A percentile compares a stretch with the other conserved stretches of the same genome.
phyloP scores from a whole-genome alignment of 2,797 vertebrate genomes.

The Fratercula arctica region DNA sequence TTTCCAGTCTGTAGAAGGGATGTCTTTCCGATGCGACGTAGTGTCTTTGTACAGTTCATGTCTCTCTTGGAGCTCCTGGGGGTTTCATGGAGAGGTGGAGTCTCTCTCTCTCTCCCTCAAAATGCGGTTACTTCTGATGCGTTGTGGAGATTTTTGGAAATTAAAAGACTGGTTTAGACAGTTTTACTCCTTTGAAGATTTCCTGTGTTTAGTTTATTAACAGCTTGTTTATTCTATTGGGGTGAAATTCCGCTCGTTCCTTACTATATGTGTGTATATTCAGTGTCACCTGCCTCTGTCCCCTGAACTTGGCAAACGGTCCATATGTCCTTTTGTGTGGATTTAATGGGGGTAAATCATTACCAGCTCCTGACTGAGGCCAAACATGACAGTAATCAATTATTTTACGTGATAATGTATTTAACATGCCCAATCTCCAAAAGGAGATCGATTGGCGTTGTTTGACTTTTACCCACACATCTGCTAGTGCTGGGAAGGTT shows the following conservation, averaged over 20 bases:
- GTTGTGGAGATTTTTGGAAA: neutral
- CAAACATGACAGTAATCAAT: neutral
- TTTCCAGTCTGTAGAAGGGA: neutral
- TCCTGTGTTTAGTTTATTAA: neutral
- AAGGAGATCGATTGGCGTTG: neutral
- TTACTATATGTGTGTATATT: neutral
- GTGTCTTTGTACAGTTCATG: neutral
- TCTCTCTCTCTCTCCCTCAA: neutral
- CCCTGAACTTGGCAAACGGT: neutral
- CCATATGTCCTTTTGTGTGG: neutral
- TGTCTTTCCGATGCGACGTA: fast-evolving
- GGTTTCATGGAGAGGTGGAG: neutral
- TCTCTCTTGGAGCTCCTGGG: neutral
- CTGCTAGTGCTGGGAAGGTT: neutral
- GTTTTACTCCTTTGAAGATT: neutral
- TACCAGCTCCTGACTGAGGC: neutral
- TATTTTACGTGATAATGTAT: neutral
- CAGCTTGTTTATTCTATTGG: neutral
- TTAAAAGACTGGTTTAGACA: neutral
- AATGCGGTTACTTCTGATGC: neutral
- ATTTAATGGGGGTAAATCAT: neutral
- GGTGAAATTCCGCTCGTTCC: neutral
- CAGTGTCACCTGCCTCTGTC: neutral
- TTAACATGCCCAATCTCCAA: neutral
- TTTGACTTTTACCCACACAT: neutral